These are phyloP conservation scores for Brachionus plicatilis DNA, from an alignment of 1,140 invertebrate species.

Conservation along the genomic window DNA sequence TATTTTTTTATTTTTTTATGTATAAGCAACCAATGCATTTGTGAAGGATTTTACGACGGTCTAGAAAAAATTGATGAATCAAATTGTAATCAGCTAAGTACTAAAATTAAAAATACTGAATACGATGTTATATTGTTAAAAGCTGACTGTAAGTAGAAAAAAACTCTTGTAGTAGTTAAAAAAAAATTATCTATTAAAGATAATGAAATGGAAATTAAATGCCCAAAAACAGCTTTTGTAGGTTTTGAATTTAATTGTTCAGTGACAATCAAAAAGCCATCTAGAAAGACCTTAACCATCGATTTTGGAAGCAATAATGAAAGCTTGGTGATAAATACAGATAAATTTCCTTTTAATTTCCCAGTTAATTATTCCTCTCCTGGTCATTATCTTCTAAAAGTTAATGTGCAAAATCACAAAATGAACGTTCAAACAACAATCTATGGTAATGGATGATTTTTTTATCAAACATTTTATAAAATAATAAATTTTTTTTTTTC, in stretches of 20 bases:
- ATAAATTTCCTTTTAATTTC: background rate
- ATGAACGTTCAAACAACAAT: background rate
- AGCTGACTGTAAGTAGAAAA: background rate
- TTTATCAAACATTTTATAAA: background rate
- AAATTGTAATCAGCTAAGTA: background rate
- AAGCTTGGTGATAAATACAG: background rate
- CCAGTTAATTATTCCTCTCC: background rate
- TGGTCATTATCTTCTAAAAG: background rate
- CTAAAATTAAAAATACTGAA: background rate
- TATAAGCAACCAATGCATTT: background rate
- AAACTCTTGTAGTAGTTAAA: background rate
- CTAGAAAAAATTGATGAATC: background rate
- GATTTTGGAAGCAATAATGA: background rate
- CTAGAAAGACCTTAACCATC: background rate
- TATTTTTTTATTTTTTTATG: background rate
- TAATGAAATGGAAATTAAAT: background rate
- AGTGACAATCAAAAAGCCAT: background rate
- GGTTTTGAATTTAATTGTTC: background rate
- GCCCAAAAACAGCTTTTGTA: background rate
- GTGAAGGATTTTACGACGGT: background rate
- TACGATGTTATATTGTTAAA: background rate
- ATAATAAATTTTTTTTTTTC: background rate
- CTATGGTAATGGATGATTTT: background rate
- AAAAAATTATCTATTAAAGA: background rate
- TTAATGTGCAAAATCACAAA: background rate